phyloP scores from a whole-genome alignment of 2,797 vertebrate genomes.

The Clarias fuscus region DNA sequence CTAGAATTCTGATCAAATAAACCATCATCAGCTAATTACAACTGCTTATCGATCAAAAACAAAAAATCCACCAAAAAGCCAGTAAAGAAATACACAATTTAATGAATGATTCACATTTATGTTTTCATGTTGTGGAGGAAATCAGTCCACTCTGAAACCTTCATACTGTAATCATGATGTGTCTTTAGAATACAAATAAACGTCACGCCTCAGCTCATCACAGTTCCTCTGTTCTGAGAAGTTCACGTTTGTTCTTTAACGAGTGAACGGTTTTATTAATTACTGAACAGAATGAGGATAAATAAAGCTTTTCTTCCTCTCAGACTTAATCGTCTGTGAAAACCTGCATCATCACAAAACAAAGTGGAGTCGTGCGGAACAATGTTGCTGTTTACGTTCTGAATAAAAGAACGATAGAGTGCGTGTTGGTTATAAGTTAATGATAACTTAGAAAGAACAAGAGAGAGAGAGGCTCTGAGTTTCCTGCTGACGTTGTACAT shows the following conservation, averaged over 20 bases:
- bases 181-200: neutral
- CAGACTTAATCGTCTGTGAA: neutral
- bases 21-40: neutral
- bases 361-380: neutral
- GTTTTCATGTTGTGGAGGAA: neutral
- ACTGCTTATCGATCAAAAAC: neutral
- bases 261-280: neutral
- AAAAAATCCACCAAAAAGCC: neutral
- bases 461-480: neutral
- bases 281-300: neutral
- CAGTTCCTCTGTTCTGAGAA: neutral
- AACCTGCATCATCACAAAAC: neutral
- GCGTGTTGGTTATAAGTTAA: neutral
- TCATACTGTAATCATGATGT: neutral
- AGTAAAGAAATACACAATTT: neutral
- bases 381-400: neutral
- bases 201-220: neutral
- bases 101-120: neutral
- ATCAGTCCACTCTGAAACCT: neutral
- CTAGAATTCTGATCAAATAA: neutral
- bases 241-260: neutral
- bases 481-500: neutral
- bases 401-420: neutral
- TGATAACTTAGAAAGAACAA: neutral
- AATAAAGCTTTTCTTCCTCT: neutral